Evolutionary conservation across 92 coral and sea anemone genomes (phyloP), one percentile per base, ranked within the genome.

Genomic region (Porites evermanni): DNA sequence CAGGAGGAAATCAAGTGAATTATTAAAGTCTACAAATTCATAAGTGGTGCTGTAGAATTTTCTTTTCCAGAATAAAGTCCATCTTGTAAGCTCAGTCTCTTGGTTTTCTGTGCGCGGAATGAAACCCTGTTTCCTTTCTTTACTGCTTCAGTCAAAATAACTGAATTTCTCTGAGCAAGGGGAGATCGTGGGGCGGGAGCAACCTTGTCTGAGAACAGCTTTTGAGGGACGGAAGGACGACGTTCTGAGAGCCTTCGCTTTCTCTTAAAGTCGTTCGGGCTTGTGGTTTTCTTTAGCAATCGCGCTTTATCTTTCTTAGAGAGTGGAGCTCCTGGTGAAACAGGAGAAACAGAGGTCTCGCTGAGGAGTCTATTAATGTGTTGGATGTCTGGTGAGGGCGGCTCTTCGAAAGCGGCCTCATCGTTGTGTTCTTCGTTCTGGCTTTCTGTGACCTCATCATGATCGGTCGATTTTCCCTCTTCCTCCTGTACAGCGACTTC

Each of bases 51-150:
- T 18, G 68, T 81, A 13, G 90, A 50, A 69, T 97, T 97, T 75
- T 97, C 99, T 84, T 97, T 97, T 65, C 95, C 97, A n/a, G 85
- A 79, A 44, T 82, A 81, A 26, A 90, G 90, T 67, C 96, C 98
- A 61, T 90, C 98, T 63, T 83, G 87, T 53, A 74, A 74, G 29
- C 87, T 83, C 1, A 32, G 72, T 8, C 66, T 73, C 29, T 83
- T 83, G 14, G 72, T 74, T 63, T 83, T 83, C 87, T 83, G 64
- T 18, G 82, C 82, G 4, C 84, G 69, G 67, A 92, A 79, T 4
- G 96, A 91, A 7, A 80, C 77, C 81, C 69, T 91, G 80, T 85
- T 93, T 10, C 90, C 89, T 52, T 94, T 94, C 24, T 74, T 88
- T 9, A 82, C 91, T 20, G 87, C 83, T 11, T 84, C 89, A 47